These are phyloP conservation scores for Galeopsomyia nigrocyanea DNA, from an alignment of 2,888 invertebrate genomes.

Conservation along the genomic window DNA sequence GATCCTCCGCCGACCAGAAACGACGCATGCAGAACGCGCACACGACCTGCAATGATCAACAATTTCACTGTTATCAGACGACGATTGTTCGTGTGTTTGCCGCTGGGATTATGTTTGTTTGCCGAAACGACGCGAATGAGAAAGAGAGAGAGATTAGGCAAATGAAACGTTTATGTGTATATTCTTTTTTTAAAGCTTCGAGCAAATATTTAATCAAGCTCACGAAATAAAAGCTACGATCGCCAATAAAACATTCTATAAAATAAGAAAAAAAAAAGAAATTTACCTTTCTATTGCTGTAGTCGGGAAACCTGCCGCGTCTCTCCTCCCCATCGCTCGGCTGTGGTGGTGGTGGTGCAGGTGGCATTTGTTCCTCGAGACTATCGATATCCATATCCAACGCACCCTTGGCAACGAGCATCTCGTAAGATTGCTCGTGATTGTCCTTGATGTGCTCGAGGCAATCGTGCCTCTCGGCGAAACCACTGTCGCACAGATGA, in stretches of 20 bases:
- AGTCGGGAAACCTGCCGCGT: constrained; percentile 86
- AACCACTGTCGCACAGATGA: constrained; percentile 91
- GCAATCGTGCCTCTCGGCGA: constrained; percentile 83
- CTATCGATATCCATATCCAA: constrained; percentile 74
- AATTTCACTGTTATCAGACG: neutral
- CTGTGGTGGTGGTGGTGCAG: constrained; percentile 67
- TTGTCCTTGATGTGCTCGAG: constrained; percentile 83
- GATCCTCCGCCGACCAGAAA: constrained; percentile 95
- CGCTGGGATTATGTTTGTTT: no score
- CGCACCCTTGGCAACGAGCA: constrained; percentile 87
- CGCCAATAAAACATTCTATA: no score
- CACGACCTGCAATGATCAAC: constrained; percentile 74
- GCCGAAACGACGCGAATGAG: neutral
- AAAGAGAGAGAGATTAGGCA: no score
- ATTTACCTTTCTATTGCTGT: constrained; percentile 85
- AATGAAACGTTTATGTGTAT: no score
- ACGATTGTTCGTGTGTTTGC: neutral
- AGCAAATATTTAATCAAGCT: no score
- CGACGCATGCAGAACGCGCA: constrained; percentile 94
- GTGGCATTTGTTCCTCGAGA: constrained; percentile 63
- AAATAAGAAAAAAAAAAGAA: neutral
- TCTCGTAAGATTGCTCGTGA: constrained; percentile 84
- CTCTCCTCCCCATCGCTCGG: constrained; percentile 80
- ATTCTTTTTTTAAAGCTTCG: no score
- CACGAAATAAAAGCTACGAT: no score